Base-by-base conservation (phyloP, 2,113 vertebrate species). In the Tursiops truncatus region DNA sequence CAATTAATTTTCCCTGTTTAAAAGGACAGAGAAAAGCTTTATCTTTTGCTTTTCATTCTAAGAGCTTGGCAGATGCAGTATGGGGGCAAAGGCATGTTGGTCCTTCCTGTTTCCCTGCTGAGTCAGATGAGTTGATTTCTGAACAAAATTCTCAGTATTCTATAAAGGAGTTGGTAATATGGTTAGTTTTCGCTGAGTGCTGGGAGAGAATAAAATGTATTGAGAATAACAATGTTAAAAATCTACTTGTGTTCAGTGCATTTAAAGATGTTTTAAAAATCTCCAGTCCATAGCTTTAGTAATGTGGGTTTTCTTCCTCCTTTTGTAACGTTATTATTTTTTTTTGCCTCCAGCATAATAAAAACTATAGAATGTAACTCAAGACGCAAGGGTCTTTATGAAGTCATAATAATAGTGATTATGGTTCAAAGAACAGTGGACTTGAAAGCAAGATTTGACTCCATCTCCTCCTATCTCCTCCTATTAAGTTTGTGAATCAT, bases 61-160 rank as follows among this genome's bases (percentile, higher is more conserved):
- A 98, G 73, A 67, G 50, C 13, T 79, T 71, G 12, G 92, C 38
- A 23, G 94, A 12, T n/a, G 20, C 62, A 18, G 15, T 50, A 63
- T 47, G 95, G 47, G 65, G 97, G 96, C 94, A 84, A 81, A 98
- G 93, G 14, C 31, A 47, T 93, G 25, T 93, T 97, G 93, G 73
- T 94, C 79, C 97, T 91, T 89, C 21, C 58, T 33, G 0, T n/a
- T 62, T 90, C 50, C 68, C 79, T 60, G 47, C 58, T 47, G 87
- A 91, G 93, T 77, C 83, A 81, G 73, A 96, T 47, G 82, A 94
- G 94, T 96, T 84, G 95, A 65, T 98, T 97, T 98, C 95, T 96
- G 90, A 96, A 96, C 88, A 91, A 68, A 97, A 91, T 95, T 96
- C 86, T 97, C 96, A 88, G 63, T 96, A 96, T 97, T 98, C 41